Percentiles rank a stretch among this genome's conserved stretches.
Evolutionary conservation across 1,140 invertebrate species (phyloP).

Genomic region (Heliothis subflexa): DNA sequence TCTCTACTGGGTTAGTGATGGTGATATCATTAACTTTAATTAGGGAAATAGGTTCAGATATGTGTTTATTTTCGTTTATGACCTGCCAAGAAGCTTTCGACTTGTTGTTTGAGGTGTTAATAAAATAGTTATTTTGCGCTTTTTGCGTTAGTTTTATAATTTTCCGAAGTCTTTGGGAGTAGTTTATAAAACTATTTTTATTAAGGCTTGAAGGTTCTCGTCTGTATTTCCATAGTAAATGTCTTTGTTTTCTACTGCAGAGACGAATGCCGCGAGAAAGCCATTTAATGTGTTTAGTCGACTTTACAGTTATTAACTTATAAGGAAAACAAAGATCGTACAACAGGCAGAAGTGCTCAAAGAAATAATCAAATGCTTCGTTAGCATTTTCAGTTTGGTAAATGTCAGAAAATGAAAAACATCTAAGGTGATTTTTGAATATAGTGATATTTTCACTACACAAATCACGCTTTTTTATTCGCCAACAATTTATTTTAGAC

Average conservation of each 20-base stretch:
- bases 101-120: conserved; percentile 1
- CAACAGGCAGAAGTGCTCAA: neutral
- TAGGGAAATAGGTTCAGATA: neutral
- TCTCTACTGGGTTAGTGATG: neutral
- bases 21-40: neutral
- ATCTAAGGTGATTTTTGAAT: neutral
- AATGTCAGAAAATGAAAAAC: neutral
- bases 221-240: conserved; percentile 14
- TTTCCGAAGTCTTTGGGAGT: conserved; percentile 1
- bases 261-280: neutral
- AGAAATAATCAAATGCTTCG: neutral
- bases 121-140: conserved; percentile 2
- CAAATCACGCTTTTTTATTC: neutral
- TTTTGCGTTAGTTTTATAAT: conserved; percentile 1
- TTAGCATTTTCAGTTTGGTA: neutral
- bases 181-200: neutral
- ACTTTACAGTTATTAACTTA: neutral
- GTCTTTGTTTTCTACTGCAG: conserved; percentile 1
- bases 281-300: neutral
- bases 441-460: neutral
- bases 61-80: neutral
- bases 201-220: neutral
- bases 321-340: neutral
- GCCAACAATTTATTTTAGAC: neutral
- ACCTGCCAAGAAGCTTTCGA: conserved; percentile 6